Percentiles rank a stretch among this genome's conserved stretches.
Evolutionary conservation across 2,888 invertebrate genomes (phyloP).

Genomic region (Caenorhabditis sp.): DNA sequence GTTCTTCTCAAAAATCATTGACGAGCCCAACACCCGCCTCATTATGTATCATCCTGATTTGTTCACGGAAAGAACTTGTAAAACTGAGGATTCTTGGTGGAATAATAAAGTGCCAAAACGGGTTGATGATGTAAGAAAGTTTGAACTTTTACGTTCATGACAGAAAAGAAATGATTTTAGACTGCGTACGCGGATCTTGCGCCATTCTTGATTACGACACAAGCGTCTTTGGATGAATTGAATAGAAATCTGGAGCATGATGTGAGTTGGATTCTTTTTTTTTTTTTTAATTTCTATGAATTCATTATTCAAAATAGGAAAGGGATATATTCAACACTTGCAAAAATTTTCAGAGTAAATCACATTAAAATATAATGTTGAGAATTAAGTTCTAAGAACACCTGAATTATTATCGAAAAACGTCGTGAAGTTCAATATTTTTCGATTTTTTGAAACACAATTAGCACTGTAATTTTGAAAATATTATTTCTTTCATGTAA

Average conservation of each 20-base stretch:
- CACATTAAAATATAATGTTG: no score
- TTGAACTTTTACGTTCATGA: not conserved
- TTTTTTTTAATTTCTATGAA: slow-evolving; percentile 7
- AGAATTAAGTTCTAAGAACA: no score
- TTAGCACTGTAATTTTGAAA: no score
- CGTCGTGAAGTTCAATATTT: no score
- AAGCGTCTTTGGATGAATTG: slow-evolving; percentile 59
- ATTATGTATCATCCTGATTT: slow-evolving; percentile 56
- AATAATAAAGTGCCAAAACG: slow-evolving; percentile 52
- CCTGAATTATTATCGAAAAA: no score
- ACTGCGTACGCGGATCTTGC: slow-evolving; percentile 59
- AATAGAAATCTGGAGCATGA: slow-evolving; percentile 45
- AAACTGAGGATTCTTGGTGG: slow-evolving; percentile 48
- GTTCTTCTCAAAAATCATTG: slow-evolving; percentile 50
- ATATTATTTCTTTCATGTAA: no score
- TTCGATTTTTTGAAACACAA: no score
- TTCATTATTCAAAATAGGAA: no score
- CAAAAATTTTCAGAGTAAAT: no score
- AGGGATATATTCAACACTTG: no score
- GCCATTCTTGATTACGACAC: slow-evolving; percentile 59
- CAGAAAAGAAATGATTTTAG: slow-evolving; percentile 31
- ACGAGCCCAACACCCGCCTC: slow-evolving; percentile 50
- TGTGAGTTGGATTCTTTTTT: not conserved
- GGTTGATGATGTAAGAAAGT: slow-evolving; percentile 39
- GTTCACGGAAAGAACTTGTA: slow-evolving; percentile 60